Evolutionary conservation across 2,113 vertebrate genomes (phyloP), one percentile per base, ranked within the genome.

Genomic region (Dasyprocta punctata): DNA sequence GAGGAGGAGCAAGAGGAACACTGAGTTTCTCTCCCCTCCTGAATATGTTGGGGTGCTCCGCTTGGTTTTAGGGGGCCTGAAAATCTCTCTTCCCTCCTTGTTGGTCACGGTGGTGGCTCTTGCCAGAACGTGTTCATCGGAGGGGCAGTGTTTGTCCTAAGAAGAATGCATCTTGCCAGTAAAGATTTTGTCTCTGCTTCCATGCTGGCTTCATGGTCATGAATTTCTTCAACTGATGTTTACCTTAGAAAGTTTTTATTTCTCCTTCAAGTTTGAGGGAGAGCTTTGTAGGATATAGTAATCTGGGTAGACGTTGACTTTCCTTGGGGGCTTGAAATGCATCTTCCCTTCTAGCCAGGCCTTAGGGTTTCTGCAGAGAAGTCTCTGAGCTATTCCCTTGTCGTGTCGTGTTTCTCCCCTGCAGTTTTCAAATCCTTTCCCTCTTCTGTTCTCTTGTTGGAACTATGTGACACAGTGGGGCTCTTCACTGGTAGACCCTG

Each of bases 1-100:
- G 63, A 7, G n/a, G 7, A 36, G 63, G n/a, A 47, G 17, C 11
- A 0, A 7, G 20, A 0, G 5, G 20, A 54, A 7, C 1, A 0
- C 16, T 0, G 17, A 0, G 19, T 3, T 7, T 24, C 19, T 3
- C 0, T 5, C 1, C 47, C 56, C 33, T 24, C 65, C 61, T 8
- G 1, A 10, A 4, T 0, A 11, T 2, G 44, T 0, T 1, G 2
- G 1, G 0, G 75, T 33, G 36, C 28, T 44, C 47, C 1, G 0
- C 1, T 30, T 19, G 17, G 22, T 77, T 17, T 49, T 44, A 0
- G 22, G 0, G 41, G 14, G 3, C 12, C 82, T 20, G 38, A 41
- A 69, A 49, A 22, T 11, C 16, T 77, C 78, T 26, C 65, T n/a
- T 41, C 36, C 33, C 20, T 8, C 44, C 38, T 17, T 20, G 2